phyloP scores from a whole-genome alignment of 2,888 invertebrate species.

The Physocephala rufipes region DNA sequence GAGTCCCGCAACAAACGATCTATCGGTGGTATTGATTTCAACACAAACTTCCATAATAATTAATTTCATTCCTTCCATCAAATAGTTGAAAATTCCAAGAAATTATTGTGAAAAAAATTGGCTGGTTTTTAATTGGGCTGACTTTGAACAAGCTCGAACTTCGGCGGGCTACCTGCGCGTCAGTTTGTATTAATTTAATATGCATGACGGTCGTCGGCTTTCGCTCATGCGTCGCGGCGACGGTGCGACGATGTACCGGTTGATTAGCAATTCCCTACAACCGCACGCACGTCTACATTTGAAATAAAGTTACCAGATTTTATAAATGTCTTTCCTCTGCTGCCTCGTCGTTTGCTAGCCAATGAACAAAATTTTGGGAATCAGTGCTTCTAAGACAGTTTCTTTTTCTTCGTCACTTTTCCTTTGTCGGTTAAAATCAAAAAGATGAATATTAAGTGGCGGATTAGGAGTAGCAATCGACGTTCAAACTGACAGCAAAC shows the following conservation, averaged over 20 bases:
- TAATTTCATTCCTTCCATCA: slow-evolving; percentile 31
- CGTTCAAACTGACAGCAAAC: not conserved
- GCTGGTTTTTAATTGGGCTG: slow-evolving; percentile 20
- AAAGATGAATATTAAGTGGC: slow-evolving; percentile 50
- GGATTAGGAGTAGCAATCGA: slow-evolving; percentile 50
- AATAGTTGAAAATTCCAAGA: slow-evolving; percentile 12
- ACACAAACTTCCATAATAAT: slow-evolving; percentile 25
- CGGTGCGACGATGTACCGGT: not conserved
- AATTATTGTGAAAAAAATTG: slow-evolving; percentile 1
- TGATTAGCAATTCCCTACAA: not conserved
- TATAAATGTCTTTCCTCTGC: not conserved
- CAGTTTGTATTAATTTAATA: slow-evolving; percentile 60
- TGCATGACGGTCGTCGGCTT: slow-evolving; percentile 63
- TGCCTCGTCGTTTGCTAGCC: not conserved
- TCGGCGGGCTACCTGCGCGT: slow-evolving; percentile 49
- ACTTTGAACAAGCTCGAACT: no score
- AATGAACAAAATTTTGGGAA: slow-evolving; percentile 7
- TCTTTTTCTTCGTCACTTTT: slow-evolving; percentile 6
- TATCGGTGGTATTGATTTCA: slow-evolving; percentile 30
- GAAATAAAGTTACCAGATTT: slow-evolving; percentile 30
- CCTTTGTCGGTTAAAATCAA: slow-evolving; percentile 59
- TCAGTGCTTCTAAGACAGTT: not conserved
- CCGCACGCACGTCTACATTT: not conserved
- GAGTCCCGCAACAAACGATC: slow-evolving; percentile 7
- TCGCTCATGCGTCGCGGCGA: no score